phyloP scores from a whole-genome alignment of 1,140 invertebrate species.

The Cydia strobilella region DNA sequence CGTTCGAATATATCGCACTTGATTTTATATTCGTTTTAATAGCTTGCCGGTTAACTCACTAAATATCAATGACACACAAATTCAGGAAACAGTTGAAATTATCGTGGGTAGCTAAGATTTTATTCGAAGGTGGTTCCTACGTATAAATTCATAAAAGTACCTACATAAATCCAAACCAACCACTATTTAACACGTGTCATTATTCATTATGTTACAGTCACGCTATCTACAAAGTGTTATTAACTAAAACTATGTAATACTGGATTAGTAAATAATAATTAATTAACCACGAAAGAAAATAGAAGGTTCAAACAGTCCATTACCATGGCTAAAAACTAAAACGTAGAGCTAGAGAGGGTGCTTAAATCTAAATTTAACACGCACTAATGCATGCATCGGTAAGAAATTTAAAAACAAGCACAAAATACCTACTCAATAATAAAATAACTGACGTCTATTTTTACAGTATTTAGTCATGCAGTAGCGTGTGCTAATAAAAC shows the following conservation, averaged over 20 bases:
- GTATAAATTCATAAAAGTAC: too few species aligned
- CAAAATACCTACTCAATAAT: not conserved
- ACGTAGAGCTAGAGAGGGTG: not conserved
- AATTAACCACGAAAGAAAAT: constrained; percentile 6
- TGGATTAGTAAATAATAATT: not conserved
- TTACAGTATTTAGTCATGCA: not conserved
- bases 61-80: too few species aligned
- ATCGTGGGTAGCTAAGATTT: too few species aligned
- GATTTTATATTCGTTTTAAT: too few species aligned
- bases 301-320: not conserved
- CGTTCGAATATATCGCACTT: constrained; percentile 39
- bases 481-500: not conserved
- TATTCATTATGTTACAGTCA: not conserved
- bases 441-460: not conserved
- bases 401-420: not conserved
- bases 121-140: too few species aligned
- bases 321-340: not conserved
- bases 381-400: not conserved
- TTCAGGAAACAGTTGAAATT: too few species aligned
- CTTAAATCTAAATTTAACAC: constrained; percentile 10
- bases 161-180: constrained; percentile 18
- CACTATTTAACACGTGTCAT: not conserved
- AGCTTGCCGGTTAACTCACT: too few species aligned
- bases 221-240: constrained; percentile 1
- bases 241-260: not conserved